Evolutionary conservation across 2,888 invertebrate genomes (phyloP).

Genomic region (Nyleta sp.): DNA sequence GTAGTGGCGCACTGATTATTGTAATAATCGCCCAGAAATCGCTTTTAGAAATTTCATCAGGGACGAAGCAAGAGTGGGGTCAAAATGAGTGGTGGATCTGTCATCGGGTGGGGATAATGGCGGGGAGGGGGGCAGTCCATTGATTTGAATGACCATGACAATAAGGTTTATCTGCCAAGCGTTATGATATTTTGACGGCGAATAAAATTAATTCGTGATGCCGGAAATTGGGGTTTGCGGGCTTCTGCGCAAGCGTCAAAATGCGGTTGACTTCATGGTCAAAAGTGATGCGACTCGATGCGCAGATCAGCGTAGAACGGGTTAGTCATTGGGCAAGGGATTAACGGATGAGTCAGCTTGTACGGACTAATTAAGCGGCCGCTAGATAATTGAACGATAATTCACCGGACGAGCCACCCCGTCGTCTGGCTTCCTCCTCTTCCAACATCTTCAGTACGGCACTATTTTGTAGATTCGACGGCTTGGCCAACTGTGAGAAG

Average conservation of each 20-base stretch:
- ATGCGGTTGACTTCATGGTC: not conserved
- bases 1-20: constrained; percentile 73
- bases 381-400: constrained; percentile 65
- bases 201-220: not conserved
- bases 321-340: constrained; percentile 13
- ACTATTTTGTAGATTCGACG: constrained; percentile 92
- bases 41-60: constrained; percentile 76
- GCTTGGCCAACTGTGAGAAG: constrained; percentile 89
- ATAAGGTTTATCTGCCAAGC: constrained; percentile 42
- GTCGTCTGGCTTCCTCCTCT: constrained; percentile 90
- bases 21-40: constrained; percentile 74
- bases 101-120: constrained; percentile 41
- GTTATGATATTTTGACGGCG: constrained; percentile 19
- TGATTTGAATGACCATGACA: constrained; percentile 48
- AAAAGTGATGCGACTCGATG: no score
- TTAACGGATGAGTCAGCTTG: not conserved
- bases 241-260: no score
- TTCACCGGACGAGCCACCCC: constrained; percentile 87
- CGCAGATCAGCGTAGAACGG: no score
- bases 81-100: constrained; percentile 39
- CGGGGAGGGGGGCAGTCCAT: constrained; percentile 30
- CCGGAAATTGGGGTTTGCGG: no score
- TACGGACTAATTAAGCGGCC: constrained; percentile 38
- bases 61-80: constrained; percentile 69
- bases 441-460: constrained; percentile 93